Evolutionary conservation across 2,797 vertebrate species (phyloP), one percentile per base, ranked within the genome.

Genomic region (Sebastes dallii): DNA sequence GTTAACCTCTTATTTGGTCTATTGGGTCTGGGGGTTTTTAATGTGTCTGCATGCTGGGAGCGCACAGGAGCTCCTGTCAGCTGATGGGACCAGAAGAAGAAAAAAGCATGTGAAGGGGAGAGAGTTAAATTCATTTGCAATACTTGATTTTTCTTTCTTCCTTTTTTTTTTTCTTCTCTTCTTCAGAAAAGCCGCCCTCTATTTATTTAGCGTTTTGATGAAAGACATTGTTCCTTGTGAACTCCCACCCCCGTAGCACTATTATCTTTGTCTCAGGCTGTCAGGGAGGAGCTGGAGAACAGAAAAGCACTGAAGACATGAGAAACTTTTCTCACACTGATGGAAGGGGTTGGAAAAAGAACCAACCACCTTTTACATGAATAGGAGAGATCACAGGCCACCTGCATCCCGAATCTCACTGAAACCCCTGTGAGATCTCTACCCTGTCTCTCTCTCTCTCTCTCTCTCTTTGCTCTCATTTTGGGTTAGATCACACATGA

Each of bases 1-100:
- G 96, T 99, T 99, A 99, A 98, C 97, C 96, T 98, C 97, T 96
- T 96, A 95, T 96, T 97, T 97, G 96, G 96, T 97, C 96, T 96
- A 94, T 94, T 95, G 96, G 95, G 95, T 95, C 92, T 91, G 94
- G 95, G 95, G 91, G 93, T 85, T 75, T 85, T 93, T 91, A 96
- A 97, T 96, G 96, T 95, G 94, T 95, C 94, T 94, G 91, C 97
- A 95, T 94, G 96, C 97, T 91, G 94, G 56, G 93, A 92, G 92
- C 66, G 29, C 95, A 95, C 96, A 95, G 96, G 96, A 97, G 96
- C 96, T 95, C 94, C 95, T 95, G 96, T 96, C 96, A 96, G 96
- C 96, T 96, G 97, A 95, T 93, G 96, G 95, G 94, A 95, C 96
- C 92, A 92, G 88, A 90, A 95, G 92, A 94, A 94, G 22, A 96